Conservation (phyloP, 2,797 vertebrate genomes). For the Parambassis ranga region DNA sequence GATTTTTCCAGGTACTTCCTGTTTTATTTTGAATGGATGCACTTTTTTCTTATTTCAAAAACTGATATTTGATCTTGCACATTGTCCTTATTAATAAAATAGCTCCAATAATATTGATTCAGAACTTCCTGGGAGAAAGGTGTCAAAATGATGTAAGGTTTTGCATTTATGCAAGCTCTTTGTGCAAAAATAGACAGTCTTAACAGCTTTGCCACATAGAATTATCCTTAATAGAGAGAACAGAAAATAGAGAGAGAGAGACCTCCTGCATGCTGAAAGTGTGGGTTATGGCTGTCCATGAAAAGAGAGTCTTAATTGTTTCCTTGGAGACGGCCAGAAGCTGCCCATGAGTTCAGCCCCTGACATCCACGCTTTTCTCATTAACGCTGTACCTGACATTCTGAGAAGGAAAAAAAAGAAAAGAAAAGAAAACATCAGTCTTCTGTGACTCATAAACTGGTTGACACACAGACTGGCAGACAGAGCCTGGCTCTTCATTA, state of each 20-base stretch:
- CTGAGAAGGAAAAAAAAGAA: not conserved
- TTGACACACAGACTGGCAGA: not conserved
- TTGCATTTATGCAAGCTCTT: too few relatives aligned
- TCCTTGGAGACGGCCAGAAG: constrained; percentile 63
- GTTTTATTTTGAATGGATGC: too few relatives aligned
- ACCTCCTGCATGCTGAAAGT: constrained; percentile 2
- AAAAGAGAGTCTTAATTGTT: constrained; percentile 64
- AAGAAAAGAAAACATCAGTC: constrained; percentile 18
- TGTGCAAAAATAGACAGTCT: not conserved
- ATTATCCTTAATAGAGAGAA: not conserved
- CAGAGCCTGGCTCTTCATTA: constrained; percentile 7
- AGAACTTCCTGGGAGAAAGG: too few relatives aligned
- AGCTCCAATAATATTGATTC: too few relatives aligned
- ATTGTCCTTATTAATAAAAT: too few relatives aligned
- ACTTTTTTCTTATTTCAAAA: too few relatives aligned
- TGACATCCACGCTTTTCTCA: constrained; percentile 48
- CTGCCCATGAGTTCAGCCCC: constrained; percentile 42
- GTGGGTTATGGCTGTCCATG: constrained; percentile 24
- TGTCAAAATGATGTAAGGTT: too few relatives aligned
- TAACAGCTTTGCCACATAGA: not conserved
- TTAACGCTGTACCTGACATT: constrained; percentile 48
- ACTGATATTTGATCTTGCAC: too few relatives aligned
- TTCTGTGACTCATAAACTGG: not conserved
- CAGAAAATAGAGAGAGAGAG: not conserved
- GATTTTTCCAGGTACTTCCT: too few relatives aligned